These are phyloP conservation scores for Uropsilus gracilis DNA, from an alignment of 2,113 vertebrate species.

Conservation along the genomic window DNA sequence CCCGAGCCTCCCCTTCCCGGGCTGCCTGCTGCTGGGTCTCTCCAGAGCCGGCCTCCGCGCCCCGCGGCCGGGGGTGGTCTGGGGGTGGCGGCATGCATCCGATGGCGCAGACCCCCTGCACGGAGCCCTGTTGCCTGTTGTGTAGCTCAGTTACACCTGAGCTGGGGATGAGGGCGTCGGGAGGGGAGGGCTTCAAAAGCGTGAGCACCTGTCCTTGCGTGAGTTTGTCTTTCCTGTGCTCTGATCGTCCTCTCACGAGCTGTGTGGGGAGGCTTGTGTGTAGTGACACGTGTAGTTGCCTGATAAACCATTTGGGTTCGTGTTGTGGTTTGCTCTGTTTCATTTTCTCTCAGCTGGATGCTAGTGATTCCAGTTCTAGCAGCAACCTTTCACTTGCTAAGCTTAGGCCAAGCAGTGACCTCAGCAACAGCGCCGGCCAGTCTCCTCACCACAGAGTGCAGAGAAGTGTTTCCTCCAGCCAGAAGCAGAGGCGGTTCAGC, in stretches of 20 bases:
- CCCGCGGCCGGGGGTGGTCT: too few relatives aligned
- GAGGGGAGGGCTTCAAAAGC: background rate
- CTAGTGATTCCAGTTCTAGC: constrained; percentile 96
- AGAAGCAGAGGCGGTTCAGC: constrained; percentile 97
- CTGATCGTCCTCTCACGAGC: background rate
- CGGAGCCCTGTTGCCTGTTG: too few relatives aligned
- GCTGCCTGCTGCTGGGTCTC: too few relatives aligned
- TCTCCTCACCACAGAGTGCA: constrained; percentile 98
- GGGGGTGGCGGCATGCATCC: too few relatives aligned
- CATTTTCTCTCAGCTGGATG: constrained; percentile 90
- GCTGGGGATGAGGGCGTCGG: too few relatives aligned
- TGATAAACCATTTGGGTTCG: constrained; percentile 55
- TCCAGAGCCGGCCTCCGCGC: too few relatives aligned
- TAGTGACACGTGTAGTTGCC: constrained; percentile 19
- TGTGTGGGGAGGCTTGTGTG: background rate
- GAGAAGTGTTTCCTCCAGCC: constrained; percentile 95
- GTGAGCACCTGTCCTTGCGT: background rate
- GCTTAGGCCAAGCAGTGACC: constrained; percentile 94
- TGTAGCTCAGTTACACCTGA: background rate
- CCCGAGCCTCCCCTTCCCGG: too few relatives aligned
- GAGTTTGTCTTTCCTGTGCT: background rate
- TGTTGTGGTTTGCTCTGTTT: constrained; percentile 71
- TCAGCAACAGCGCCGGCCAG: constrained; percentile 94
- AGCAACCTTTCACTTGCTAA: constrained; percentile 97
- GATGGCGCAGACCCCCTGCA: too few relatives aligned